A percentile compares a stretch with the other conserved stretches of the same genome.
phyloP scores from a whole-genome alignment of 2,797 vertebrate genomes.

The Lateolabrax maculatus region DNA sequence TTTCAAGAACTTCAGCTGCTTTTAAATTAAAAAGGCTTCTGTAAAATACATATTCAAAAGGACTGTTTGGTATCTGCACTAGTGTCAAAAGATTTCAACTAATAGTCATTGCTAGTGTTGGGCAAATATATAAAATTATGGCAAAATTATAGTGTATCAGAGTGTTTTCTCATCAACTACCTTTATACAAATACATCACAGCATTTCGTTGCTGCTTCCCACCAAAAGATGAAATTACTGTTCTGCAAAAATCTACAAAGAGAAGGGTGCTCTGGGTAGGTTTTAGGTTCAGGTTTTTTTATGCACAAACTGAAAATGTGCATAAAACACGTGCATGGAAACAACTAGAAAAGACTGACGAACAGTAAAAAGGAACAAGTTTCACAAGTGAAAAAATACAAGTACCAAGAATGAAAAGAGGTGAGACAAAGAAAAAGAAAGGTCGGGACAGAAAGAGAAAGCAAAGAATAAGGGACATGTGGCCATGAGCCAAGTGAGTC shows the following conservation, averaged over 20 bases:
- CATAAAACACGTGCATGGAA: background rate
- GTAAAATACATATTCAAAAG: too few species aligned
- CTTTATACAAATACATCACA: background rate
- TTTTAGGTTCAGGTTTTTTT: background rate
- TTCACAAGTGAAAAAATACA: too few species aligned
- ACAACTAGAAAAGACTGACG: background rate
- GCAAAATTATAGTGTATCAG: background rate
- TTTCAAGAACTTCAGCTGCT: background rate
- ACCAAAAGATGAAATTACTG: too few species aligned
- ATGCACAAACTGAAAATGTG: background rate
- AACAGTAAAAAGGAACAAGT: background rate
- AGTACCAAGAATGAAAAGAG: background rate
- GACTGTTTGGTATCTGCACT: too few species aligned
- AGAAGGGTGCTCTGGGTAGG: background rate
- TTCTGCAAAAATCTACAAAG: background rate
- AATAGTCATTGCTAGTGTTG: too few species aligned
- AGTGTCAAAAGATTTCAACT: too few species aligned
- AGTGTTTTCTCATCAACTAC: background rate
- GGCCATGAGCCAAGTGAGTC: slow-evolving; percentile 1
- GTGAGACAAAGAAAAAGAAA: background rate
- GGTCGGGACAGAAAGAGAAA: background rate
- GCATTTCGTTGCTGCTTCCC: too few species aligned
- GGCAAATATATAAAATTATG: background rate
- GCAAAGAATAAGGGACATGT: background rate
- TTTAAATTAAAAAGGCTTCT: background rate